Evolutionary conservation across 2,888 invertebrate genomes (phyloP), one percentile per base, ranked within the genome.

Genomic region (Diaprepes abbreviatus): DNA sequence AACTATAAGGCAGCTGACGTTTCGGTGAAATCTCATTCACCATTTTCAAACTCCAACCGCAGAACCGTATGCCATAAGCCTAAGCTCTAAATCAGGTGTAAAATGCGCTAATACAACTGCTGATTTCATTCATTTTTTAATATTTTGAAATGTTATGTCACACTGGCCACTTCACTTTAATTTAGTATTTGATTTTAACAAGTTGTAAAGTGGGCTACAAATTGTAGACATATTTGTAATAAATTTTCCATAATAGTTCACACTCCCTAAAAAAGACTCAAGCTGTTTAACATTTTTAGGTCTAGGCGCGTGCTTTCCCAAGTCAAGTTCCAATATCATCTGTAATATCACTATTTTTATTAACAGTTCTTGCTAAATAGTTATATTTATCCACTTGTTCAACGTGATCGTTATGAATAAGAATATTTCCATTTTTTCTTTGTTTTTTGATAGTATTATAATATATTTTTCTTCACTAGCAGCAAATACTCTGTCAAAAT

Each of bases 11-110:
- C n/a, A n/a, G n/a, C n/a, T n/a, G n/a, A n/a, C n/a, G n/a, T n/a
- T n/a, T n/a, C n/a, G n/a, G n/a, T n/a, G n/a, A n/a, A n/a, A n/a
- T n/a, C n/a, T n/a, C n/a, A n/a, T n/a, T n/a, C n/a, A n/a, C n/a
- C n/a, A n/a, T n/a, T n/a, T n/a, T n/a, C 78, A 80, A 21, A 80
- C 43, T 4, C 79, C 80, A 12, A 69, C 52, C 3, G 16, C 12
- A 16, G 55, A 57, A 0, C 72, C 71, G 48, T 73, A 70, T 0
- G 43, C 55, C 3, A 54, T 62, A 19, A 74, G 52, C 19, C 12
- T 60, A 28, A 73, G 7, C 43, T 71, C 55, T 45, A 68, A 62
- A 17, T 62, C 48, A 12, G 72, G 58, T 31, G 73, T 52, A 60
- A 31, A 73, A 52, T 74, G 71, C 10, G 54, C 72, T 55, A 74